Evolutionary conservation across 2,888 invertebrate species (phyloP), one percentile per base, ranked within the genome.

Genomic region (Acleris laterana): DNA sequence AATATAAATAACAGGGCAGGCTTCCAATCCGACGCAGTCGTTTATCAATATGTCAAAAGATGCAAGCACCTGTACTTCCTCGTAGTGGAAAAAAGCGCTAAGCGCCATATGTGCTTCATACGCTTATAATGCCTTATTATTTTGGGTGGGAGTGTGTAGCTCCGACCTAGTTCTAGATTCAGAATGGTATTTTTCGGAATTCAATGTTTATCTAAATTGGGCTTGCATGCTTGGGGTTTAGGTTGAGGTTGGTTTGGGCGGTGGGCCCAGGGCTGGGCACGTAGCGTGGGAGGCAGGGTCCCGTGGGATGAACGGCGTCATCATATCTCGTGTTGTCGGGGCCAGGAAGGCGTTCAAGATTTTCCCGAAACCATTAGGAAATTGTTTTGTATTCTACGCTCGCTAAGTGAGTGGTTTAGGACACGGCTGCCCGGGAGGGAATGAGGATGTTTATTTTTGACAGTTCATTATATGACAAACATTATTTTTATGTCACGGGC

Each of bases 301-400:
- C 55, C 53, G 19, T 3, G 64, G 48, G 64, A 55, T 44, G 22
- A 20, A 51, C 53, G 28, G 46, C 64, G 53, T 64, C 64, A 64
- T 64, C 53, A 64, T 64, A 64, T 64, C 55, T 64, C 64, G 59
- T 64, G 56, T 63, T 64, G 64, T 55, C 64, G 46, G 57, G 19
- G 46, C 50, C 52, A 52, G 58, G 48, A 25, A 51, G 44, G 42
- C 55, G 49, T 57, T 63, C 51, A 68, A 50, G 68, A 63, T 68
- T 68, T 65, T 62, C 49, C 28, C 50, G 62, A 51, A 63, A 60
- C 52, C 68, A 63, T 68, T 68, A 63, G 49, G 68, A 68, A 52
- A 68, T 68, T 68, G 60, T 60, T 64, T 64, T 60, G 59, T 53
- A 60, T 60, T 60, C 53, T 59, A 49, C 38, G n/a, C 9, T 16